These are phyloP conservation scores for Griposia aprilina DNA, from an alignment of 2,888 invertebrate genomes.

Conservation along the genomic window DNA sequence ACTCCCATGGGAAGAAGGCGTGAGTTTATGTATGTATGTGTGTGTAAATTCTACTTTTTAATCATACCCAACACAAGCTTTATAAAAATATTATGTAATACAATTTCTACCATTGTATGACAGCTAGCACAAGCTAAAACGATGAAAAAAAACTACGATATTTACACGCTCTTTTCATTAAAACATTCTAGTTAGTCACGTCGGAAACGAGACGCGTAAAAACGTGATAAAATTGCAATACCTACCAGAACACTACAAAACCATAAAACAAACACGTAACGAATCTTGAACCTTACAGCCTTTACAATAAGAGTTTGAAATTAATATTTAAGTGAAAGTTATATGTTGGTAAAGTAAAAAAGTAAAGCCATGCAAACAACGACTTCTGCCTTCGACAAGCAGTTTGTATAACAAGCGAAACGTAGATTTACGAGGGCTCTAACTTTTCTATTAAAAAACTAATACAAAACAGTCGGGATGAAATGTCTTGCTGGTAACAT, in stretches of 20 bases:
- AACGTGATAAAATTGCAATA: slow-evolving; percentile 66
- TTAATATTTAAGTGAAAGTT: background rate
- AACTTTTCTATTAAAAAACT: slow-evolving; percentile 55
- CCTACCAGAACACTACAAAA: slow-evolving; percentile 8
- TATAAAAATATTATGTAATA: background rate
- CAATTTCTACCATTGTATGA: slow-evolving; percentile 3
- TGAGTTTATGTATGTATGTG: no score
- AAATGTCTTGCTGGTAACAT: slow-evolving; percentile 16
- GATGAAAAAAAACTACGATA: slow-evolving; percentile 21
- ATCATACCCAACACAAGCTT: background rate
- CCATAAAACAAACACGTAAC: background rate
- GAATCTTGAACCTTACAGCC: slow-evolving; percentile 6
- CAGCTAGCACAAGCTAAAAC: background rate
- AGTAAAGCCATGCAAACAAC: slow-evolving; percentile 64
- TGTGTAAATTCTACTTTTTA: no score
- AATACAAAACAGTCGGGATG: slow-evolving; percentile 41
- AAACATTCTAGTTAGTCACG: slow-evolving; percentile 67
- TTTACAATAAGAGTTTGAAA: slow-evolving; percentile 12
- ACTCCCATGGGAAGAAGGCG: no score
- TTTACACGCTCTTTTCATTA: slow-evolving; percentile 62
- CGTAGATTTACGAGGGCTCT: slow-evolving; percentile 46
- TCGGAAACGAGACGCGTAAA: slow-evolving; percentile 64
- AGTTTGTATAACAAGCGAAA: slow-evolving; percentile 51
- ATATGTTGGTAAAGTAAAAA: slow-evolving; percentile 49
- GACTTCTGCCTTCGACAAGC: slow-evolving; percentile 59